Evolutionary conservation across 1,140 invertebrate genomes (phyloP), one percentile per base, ranked within the genome.

Genomic region (Eumaeus atala): DNA sequence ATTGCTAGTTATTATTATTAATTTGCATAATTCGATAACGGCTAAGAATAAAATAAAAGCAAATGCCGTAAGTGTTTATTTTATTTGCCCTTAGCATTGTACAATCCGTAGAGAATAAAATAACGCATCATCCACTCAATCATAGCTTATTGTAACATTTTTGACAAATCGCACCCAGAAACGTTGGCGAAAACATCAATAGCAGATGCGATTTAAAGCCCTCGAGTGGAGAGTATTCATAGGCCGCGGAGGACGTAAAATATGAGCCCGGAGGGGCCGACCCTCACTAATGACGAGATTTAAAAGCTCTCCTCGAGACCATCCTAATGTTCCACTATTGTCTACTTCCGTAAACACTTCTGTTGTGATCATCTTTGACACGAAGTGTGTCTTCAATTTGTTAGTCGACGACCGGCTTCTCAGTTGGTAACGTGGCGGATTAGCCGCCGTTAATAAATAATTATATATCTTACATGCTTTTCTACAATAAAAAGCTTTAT

Each of bases 141-240:
- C 12, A 44, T 28, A 36, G 17, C 35, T 21, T 17, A 12, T 42
- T 33, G 9, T 53, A 44, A 14, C 37, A 14, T 38, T 42, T 42
- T 18, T 33, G 18, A 52, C 21, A 40, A 28, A 52, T 42, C 38
- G 40, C 18, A 33, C 21, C 50, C 37, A n/a, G 3, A 28, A 44
- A 52, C 37, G 40, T 42, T 42, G 40, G 40, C 51, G 42, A 53
- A 53, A 60, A 72, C 62, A 78, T 81, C 69, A 78, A 72, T 62
- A 71, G 51, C 77, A 79, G 71, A 56, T 68, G 64, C 69, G 58
- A 64, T 72, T 66, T 61, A 64, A 70, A 71, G 60, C 70, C 59
- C 58, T 61, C 58, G 51, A 58, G 57, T 64, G 62, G 53, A 54
- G 63, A 74, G 71, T 76, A 79, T 83, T 83, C 79, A 83, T 83